Evolutionary conservation across 1,140 invertebrate species (phyloP).

Genomic region (Hirudo medicinalis): DNA sequence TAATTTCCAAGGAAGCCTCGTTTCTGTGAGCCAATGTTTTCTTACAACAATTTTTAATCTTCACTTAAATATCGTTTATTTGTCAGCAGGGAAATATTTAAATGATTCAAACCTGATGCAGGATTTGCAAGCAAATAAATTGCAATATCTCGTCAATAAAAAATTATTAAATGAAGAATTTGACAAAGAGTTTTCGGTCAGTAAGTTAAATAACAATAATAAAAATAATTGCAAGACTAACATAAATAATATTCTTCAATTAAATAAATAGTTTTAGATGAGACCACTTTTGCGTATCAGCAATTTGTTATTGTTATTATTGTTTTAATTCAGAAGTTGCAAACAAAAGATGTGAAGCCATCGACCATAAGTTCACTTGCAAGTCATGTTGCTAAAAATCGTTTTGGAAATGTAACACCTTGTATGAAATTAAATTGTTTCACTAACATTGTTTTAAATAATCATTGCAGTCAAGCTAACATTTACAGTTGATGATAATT

Average conservation of each 20-base stretch:
- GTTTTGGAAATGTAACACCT: not conserved
- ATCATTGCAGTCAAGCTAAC: not conserved
- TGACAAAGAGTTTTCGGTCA: not conserved
- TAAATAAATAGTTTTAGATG: too few species aligned
- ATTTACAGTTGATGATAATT: conserved; percentile 7
- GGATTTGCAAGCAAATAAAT: not conserved
- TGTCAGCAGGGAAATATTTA: not conserved
- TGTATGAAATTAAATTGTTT: not conserved
- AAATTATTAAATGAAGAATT: not conserved
- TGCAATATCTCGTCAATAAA: not conserved
- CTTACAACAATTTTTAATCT: too few species aligned
- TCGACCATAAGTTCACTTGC: not conserved
- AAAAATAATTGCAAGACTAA: not conserved
- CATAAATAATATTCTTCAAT: not conserved
- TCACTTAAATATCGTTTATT: not conserved
- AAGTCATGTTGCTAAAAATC: not conserved
- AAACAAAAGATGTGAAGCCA: not conserved
- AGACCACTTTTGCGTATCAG: not conserved
- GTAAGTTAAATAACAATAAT: not conserved
- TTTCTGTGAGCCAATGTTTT: too few species aligned
- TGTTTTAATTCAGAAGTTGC: conserved; percentile 6
- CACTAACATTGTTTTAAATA: not conserved
- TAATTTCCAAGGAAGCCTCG: too few species aligned
- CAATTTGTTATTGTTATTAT: not conserved
- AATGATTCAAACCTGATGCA: too few species aligned